Evolutionary conservation across 2,113 vertebrate species (phyloP).

Genomic region (cat (Felis catus)): DNA sequence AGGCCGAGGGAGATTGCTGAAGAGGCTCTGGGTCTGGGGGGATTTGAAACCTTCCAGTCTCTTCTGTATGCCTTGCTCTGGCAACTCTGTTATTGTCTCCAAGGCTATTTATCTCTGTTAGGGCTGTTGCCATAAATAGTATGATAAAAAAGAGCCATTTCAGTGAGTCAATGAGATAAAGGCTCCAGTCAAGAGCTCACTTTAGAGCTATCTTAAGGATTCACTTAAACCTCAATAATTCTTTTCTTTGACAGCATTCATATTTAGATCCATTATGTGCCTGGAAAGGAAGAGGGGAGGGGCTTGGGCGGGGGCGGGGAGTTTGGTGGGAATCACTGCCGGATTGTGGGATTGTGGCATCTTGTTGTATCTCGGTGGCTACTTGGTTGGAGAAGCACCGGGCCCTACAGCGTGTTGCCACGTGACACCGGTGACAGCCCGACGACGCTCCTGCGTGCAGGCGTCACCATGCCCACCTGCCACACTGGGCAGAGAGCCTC

Average conservation of each 20-base stretch:
- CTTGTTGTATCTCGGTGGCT: neutral
- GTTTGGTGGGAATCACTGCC: slow-evolving; percentile 47
- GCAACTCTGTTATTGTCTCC: slow-evolving; percentile 82
- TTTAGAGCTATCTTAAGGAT: slow-evolving; percentile 87
- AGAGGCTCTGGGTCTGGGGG: slow-evolving; percentile 63
- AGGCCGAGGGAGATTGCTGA: slow-evolving; percentile 31
- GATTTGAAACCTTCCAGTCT: slow-evolving; percentile 70
- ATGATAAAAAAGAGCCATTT: slow-evolving; percentile 88
- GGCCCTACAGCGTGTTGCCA: neutral
- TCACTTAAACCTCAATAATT: slow-evolving; percentile 87
- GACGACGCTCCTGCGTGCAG: fast-evolving
- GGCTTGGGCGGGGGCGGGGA: slow-evolving; percentile 29
- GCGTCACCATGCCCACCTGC: neutral
- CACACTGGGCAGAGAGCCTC: neutral
- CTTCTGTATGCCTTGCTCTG: slow-evolving; percentile 73
- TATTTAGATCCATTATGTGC: slow-evolving; percentile 83
- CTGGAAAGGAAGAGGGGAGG: slow-evolving; percentile 56
- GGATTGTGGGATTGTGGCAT: neutral
- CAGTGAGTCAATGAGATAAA: slow-evolving; percentile 88
- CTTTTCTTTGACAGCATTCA: slow-evolving; percentile 85
- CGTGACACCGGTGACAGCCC: neutral
- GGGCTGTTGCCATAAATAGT: slow-evolving; percentile 87
- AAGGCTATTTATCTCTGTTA: slow-evolving; percentile 86
- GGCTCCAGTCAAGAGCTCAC: slow-evolving; percentile 87
- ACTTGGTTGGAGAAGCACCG: neutral